Evolutionary conservation across 1,140 invertebrate genomes (phyloP).

Genomic region (Drosophila gunungcola): DNA sequence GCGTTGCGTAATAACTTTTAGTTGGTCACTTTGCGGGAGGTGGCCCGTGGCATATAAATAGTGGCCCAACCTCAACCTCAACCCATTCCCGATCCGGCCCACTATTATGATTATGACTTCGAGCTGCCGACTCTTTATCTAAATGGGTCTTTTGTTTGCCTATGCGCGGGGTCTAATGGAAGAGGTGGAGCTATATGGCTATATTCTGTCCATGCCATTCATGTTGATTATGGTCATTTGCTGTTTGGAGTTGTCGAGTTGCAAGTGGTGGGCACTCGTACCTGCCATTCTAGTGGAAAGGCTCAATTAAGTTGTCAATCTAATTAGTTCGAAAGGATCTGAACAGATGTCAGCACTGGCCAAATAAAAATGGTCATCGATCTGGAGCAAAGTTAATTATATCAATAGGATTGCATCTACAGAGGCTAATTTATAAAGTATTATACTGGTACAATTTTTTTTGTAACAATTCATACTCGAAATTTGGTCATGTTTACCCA

Average conservation of each 20-base stretch:
- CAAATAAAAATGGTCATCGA: constrained; percentile 23
- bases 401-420: not conserved
- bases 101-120: constrained; percentile 78
- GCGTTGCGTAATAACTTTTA: constrained; percentile 78
- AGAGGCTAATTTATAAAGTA: no score
- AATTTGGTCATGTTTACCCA: no score
- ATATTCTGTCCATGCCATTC: constrained; percentile 13
- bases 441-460: no score
- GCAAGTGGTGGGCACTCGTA: constrained; percentile 32
- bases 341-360: constrained; percentile 51
- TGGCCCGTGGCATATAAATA: constrained; percentile 54
- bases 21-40: constrained; percentile 52
- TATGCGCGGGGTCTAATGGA: constrained; percentile 54
- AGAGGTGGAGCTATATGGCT: constrained; percentile 45
- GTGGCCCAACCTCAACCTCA: constrained; percentile 33
- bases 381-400: not conserved
- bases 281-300: constrained; percentile 10
- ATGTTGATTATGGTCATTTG: constrained; percentile 61
- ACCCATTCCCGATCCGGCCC: not conserved
- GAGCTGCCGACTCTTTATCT: constrained; percentile 68
- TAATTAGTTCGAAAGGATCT: constrained; percentile 42
- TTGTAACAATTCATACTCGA: no score
- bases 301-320: constrained; percentile 72
- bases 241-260: constrained; percentile 25
- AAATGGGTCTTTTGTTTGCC: constrained; percentile 80